phyloP scores from a whole-genome alignment of 2,113 vertebrate species.

The Proterorhinus semilunaris region DNA sequence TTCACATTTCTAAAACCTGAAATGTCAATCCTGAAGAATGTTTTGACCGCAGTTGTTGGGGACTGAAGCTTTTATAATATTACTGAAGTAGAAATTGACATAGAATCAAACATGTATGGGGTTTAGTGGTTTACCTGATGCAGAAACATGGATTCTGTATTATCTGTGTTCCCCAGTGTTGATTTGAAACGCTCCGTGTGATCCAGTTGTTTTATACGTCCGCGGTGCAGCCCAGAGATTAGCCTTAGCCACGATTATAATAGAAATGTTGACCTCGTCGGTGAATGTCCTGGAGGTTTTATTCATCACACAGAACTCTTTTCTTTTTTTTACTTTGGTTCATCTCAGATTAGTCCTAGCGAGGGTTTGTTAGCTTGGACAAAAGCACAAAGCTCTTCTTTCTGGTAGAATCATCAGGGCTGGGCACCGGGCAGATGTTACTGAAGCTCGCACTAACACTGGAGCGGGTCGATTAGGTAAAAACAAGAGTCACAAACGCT shows the following conservation, averaged over 20 bases:
- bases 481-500: too few relatives aligned
- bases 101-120: too few relatives aligned
- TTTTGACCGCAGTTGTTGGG: too few relatives aligned
- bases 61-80: too few relatives aligned
- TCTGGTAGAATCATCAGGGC: background rate
- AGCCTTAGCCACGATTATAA: background rate
- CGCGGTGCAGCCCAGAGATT: background rate
- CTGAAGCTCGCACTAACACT: too few relatives aligned
- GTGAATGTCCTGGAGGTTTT: background rate
- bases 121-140: too few relatives aligned
- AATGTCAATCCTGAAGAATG: too few relatives aligned
- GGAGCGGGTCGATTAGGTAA: too few relatives aligned
- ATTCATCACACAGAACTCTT: background rate
- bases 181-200: background rate
- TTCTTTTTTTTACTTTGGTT: conserved; percentile 2
- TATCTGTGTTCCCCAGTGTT: background rate
- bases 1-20: too few relatives aligned
- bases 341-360: conserved; percentile 8
- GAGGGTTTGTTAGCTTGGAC: conserved; percentile 45
- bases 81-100: too few relatives aligned
- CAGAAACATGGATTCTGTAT: too few relatives aligned
- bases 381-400: conserved; percentile 75
- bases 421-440: too few relatives aligned
- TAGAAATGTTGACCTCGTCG: background rate
- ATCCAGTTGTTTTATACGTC: background rate